Percentiles rank a stretch among this genome's conserved stretches.
phyloP scores from a whole-genome alignment of 2,888 invertebrate genomes.

The Acrocyrtus sp. region DNA sequence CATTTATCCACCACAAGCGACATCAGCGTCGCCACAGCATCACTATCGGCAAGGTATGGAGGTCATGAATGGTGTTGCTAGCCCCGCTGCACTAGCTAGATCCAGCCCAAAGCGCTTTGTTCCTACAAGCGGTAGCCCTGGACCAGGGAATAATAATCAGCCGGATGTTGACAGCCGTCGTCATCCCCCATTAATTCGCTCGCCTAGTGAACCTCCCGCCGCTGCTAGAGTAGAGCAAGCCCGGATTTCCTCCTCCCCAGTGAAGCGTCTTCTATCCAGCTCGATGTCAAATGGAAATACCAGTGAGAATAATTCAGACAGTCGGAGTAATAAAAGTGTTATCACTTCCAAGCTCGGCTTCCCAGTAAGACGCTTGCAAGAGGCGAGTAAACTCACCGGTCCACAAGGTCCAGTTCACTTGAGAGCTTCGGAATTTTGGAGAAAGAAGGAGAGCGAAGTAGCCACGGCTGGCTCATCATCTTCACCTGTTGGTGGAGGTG shows the following conservation, averaged over 20 bases:
- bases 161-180: constrained; percentile 32
- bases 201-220: constrained; percentile 62
- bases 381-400: constrained; percentile 45
- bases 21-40: constrained; percentile 37
- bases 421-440: constrained; percentile 64
- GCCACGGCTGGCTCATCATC: constrained; percentile 42
- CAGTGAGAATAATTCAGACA: constrained; percentile 17
- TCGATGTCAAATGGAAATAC: constrained; percentile 48
- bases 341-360: constrained; percentile 62
- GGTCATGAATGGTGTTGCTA: constrained; percentile 34
- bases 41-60: constrained; percentile 30
- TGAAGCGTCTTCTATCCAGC: constrained; percentile 46
- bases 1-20: constrained; percentile 27
- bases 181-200: constrained; percentile 51
- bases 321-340: constrained; percentile 31
- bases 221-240: constrained; percentile 45
- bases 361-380: constrained; percentile 59
- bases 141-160: background rate
- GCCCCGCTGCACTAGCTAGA: constrained; percentile 20
- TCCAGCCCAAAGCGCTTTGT: constrained; percentile 34
- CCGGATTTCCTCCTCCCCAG: constrained; percentile 41
- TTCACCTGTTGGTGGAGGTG: constrained; percentile 23
- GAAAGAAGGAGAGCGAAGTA: constrained; percentile 63
- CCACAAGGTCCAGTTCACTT: constrained; percentile 59
- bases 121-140: background rate